Percentiles rank a stretch among this genome's conserved stretches.
These are phyloP conservation scores for Tachina fera DNA, from an alignment of 2,888 invertebrate species.

Conservation along the genomic window DNA sequence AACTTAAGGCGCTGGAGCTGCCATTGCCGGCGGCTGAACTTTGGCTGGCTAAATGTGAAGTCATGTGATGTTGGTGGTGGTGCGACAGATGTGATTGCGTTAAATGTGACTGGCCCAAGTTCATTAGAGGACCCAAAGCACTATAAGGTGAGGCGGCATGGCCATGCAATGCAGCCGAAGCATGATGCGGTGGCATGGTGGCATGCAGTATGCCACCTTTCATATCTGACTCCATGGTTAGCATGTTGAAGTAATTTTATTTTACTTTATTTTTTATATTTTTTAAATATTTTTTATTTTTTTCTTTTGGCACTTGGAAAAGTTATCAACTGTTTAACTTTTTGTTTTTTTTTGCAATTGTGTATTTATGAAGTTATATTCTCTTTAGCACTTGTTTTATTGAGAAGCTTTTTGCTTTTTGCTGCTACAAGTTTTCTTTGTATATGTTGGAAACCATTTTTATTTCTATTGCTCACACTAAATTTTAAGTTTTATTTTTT, in stretches of 20 bases:
- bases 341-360: background rate
- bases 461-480: slow-evolving; percentile 73
- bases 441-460: slow-evolving; percentile 62
- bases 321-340: background rate
- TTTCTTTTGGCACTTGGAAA: slow-evolving; percentile 48
- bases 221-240: slow-evolving; percentile 96
- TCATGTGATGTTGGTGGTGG: slow-evolving; percentile 84
- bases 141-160: slow-evolving; percentile 87
- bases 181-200: slow-evolving; percentile 93
- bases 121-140: slow-evolving; percentile 89
- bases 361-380: no score
- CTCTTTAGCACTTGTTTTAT: slow-evolving; percentile 42
- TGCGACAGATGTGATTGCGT: slow-evolving; percentile 86
- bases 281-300: background rate
- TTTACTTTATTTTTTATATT: slow-evolving; percentile 4
- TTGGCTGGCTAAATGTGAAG: slow-evolving; percentile 80
- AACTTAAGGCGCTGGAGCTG: slow-evolving; percentile 79
- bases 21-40: slow-evolving; percentile 69
- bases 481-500: slow-evolving; percentile 73
- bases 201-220: slow-evolving; percentile 94
- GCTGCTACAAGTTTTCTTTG: slow-evolving; percentile 44
- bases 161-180: slow-evolving; percentile 85
- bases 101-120: slow-evolving; percentile 87
- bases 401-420: slow-evolving; percentile 7
- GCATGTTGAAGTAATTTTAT: slow-evolving; percentile 84